Evolutionary conservation across 2,113 vertebrate genomes (phyloP), one percentile per base, ranked within the genome.

Genomic region (Rhineura floridana): DNA sequence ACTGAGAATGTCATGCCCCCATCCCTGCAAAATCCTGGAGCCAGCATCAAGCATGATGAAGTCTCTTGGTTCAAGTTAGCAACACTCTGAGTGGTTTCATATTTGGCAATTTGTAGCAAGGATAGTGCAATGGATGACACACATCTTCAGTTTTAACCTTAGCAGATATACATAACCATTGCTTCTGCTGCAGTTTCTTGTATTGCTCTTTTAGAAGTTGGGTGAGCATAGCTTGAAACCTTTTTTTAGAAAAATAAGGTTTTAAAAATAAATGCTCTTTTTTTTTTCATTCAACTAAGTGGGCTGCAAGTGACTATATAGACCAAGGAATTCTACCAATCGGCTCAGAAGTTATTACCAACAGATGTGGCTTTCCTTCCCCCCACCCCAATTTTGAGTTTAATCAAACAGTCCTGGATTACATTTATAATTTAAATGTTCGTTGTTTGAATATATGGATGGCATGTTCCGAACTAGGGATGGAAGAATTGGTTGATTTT

Each of bases 371-470:
- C 55, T 84, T 77, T 78, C 6, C 86, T 48, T 42, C 6, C 52
- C 21, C 79, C n/a, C 36, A 42, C 30, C 36, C 36, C 46, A 86
- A n/a, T n/a, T n/a, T n/a, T n/a, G n/a, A n/a, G 0, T 19, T n/a
- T n/a, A 72, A 55, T 63, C 21, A 90, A 48, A 82, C 1, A 73
- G 0, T 42, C 42, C 21, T 17, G 44, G 30, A 90, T 91, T 76
- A n/a, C 44, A 67, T 59, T 73, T 81, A 88, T 92, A 81, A 52
- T 88, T 96, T 90, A 50, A 87, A 76, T 93, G 93, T 89, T 93
- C 75, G 90, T 92, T 92, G 81, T 94, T 93, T 89, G 69, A 93
- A 91, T 89, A 91, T 59, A 92, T 92, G 91, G 85, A 93, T 87
- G 92, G 89, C 33, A 81, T 52, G 5, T 67, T 86, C 89, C 77